Evolutionary conservation across 2,888 invertebrate genomes (phyloP), one percentile per base, ranked within the genome.

Genomic region (Mactromeris polynyma): DNA sequence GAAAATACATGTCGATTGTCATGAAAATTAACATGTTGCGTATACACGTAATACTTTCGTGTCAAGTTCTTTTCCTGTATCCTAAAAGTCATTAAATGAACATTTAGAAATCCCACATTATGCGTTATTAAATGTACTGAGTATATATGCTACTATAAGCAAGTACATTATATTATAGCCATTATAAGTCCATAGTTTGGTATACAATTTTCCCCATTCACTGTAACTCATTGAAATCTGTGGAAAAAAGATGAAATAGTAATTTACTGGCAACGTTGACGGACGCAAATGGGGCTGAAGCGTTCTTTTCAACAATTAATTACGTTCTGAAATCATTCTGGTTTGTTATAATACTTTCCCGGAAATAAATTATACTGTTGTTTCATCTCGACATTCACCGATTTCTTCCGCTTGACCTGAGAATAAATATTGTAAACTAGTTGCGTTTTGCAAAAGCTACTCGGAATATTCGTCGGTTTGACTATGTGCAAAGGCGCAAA

Each of bases 311-410:
- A 73, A 33, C 26, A 26, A 31, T 73, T 73, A 73, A 73, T 73
- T 73, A 73, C 31, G 36, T 73, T 36, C 73, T 36, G 73, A 73
- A 73, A 73, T 73, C 19, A 73, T 33, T 73, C 73, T 19, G 19
- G 36, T 33, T 73, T 36, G 33, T 36, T 73, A 73, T 19, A 73
- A 73, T 73, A 73, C 31, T 36, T 73, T 17, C 17, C 31, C 73
- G 73, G 73, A 73, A 73, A 73, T 73, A 73, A 73, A 73, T 73
- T 73, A 73, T 73, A 36, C 73, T 26, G 26, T 73, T 36, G 73
- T 73, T 73, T 36, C 36, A 33, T 11, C 2, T 4, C 19, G 33
- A 17, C 33, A 36, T 73, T 73, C 73, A 73, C 33, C 4, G 73
- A 73, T 73, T 73, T 17, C 36, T 73, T 73, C 73, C 73, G 36